Evolutionary conservation across 2,888 invertebrate genomes (phyloP), one percentile per base, ranked within the genome.

Genomic region (Folsomia candida): DNA sequence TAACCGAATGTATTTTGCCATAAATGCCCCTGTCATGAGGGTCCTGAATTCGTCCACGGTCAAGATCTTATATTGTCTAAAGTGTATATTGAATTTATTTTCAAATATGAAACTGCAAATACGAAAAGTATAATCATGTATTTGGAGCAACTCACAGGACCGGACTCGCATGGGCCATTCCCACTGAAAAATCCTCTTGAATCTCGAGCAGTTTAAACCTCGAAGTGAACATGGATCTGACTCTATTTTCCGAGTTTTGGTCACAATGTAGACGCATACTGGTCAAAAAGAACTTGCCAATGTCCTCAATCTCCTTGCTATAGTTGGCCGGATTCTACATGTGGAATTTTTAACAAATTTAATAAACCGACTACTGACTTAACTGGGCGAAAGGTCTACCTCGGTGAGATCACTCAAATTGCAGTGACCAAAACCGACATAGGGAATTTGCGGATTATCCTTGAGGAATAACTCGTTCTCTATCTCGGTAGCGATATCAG

Each of bases 291-390:
- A 69, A 74, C 22, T 71, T 69, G 2, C 62, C 29, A 1, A 74
- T 27, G 54, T 74, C 74, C 58, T 74, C 74, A 14, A 74, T 63
- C 61, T 74, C 74, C 29, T 37, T 61, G 9, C 69, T 54, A 20
- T 54, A 20, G 20, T 54, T 54, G 4, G 54, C 4, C 54, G 22
- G 18, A 54, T 54, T 37, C 14, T 37, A 37, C 37, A 14, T 9
- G 37, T 37, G 37, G 37, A 14, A n/a, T n/a, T n/a, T n/a, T n/a
- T n/a, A n/a, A n/a, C n/a, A n/a, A n/a, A n/a, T n/a, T n/a, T 37
- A 14, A 14, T 9, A 37, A 37, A 37, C 37, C 14, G 37, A 14
- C 14, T 37, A 37, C 14, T 37, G 4, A 37, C 37, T 37, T 37
- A 22, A n/a, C n/a, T 4, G n/a, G 18, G n/a, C n/a, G n/a, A n/a